Evolutionary conservation across 2,888 invertebrate species (phyloP).

Genomic region (Neuroscelio doddi): DNA sequence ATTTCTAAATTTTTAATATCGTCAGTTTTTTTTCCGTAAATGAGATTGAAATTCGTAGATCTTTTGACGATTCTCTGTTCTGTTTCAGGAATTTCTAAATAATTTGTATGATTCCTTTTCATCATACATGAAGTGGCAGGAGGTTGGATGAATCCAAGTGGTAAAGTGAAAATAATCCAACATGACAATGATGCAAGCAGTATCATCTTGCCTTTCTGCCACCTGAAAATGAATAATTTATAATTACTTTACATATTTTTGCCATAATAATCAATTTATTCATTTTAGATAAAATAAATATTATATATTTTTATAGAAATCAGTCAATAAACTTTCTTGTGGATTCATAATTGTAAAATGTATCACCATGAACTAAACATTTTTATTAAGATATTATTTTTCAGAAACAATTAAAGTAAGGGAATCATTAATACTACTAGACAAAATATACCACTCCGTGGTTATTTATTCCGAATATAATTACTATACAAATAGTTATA

Average conservation of each 20-base stretch:
- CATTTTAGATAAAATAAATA: conserved; percentile 1
- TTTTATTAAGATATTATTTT: too few relatives aligned
- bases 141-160: conserved; percentile 95
- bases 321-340: too few relatives aligned
- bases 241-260: too few relatives aligned
- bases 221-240: conserved; percentile 72
- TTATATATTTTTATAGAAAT: too few relatives aligned
- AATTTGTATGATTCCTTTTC: conserved; percentile 77
- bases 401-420: too few relatives aligned
- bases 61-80: conserved; percentile 73
- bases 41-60: conserved; percentile 65
- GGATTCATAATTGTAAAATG: too few relatives aligned
- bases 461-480: too few relatives aligned
- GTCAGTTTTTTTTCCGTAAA: conserved; percentile 35
- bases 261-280: too few relatives aligned
- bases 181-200: conserved; percentile 92
- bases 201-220: conserved; percentile 89
- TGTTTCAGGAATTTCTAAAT: conserved; percentile 76
- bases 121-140: conserved; percentile 91
- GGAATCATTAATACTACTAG: too few relatives aligned
- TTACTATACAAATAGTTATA: too few relatives aligned
- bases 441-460: too few relatives aligned
- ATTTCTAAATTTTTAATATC: conserved; percentile 62
- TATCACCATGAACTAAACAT: too few relatives aligned
- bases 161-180: conserved; percentile 97